Evolutionary conservation across 2,888 invertebrate genomes (phyloP).

Genomic region (Kuschelorhynchus macadamiae): DNA sequence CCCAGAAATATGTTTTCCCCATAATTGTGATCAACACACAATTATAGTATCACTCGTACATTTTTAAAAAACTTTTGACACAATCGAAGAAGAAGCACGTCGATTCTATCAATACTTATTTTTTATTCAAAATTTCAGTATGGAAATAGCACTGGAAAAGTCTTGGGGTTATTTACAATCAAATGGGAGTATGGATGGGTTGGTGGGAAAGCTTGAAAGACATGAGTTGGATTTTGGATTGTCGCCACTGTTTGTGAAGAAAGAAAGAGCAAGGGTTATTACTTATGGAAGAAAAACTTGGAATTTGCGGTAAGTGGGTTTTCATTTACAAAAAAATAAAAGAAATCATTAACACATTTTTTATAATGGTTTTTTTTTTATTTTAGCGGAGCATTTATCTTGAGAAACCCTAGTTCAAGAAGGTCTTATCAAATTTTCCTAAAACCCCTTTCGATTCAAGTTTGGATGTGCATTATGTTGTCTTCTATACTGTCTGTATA

Average conservation of each 20-base stretch:
- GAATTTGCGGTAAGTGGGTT: slow-evolving; percentile 57
- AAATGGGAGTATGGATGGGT: slow-evolving; percentile 62
- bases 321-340: background rate
- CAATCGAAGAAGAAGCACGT: no score
- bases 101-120: no score
- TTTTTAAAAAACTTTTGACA: no score
- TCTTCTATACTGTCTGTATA: slow-evolving; percentile 50
- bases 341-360: background rate
- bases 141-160: slow-evolving; percentile 51
- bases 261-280: slow-evolving; percentile 58
- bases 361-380: no score
- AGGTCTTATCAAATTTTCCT: slow-evolving; percentile 60
- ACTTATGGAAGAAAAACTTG: slow-evolving; percentile 62
- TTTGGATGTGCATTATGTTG: slow-evolving; percentile 59
- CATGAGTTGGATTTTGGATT: slow-evolving; percentile 59
- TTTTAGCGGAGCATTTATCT: slow-evolving; percentile 61
- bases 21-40: no score
- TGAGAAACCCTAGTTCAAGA: slow-evolving; percentile 59
- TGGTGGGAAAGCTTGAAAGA: slow-evolving; percentile 59
- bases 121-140: no score
- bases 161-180: slow-evolving; percentile 62
- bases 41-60: no score
- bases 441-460: slow-evolving; percentile 58
- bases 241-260: slow-evolving; percentile 61
- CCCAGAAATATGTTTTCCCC: no score